Base-by-base conservation (phyloP, 2,113 vertebrate species). In the Oreochromis niloticus region DNA sequence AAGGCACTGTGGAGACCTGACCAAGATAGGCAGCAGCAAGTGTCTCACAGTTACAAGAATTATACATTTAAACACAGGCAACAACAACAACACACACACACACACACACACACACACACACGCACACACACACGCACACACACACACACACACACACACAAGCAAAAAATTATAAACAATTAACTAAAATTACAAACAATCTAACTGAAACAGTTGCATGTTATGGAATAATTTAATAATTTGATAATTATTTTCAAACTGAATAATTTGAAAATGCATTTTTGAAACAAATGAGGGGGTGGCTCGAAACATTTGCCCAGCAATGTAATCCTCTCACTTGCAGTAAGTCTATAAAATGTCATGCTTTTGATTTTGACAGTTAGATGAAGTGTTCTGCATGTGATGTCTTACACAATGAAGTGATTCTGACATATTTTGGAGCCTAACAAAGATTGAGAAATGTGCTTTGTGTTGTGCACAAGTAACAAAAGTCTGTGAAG, bases 101-200 rank as follows among this genome's bases (percentile, higher is more conserved):
- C 6, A 12, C n/a, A 13, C 3, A 4, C 3, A 22, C 0, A 55
- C 4, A 13, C 7, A 8, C 3, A 3, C 11, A 6, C n/a, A 13
- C 3, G 3, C 3, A 22, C 0, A 55, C 4, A 13, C 7, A 8
- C 3, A 3, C 11, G 3, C 9, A 19, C 17, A 52, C 19, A 10
- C 9, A 55, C 6, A 12, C n/a, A 13, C 3, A 4, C 3, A 22
- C 0, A 55, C 4, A 13, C 7, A 8, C 3, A 3, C 11, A 6
- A n/a, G n/a, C n/a, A 57, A 8, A 57, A 30, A 27, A 0, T 1
- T 5, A 57, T 32, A 61, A 32, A 61, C 14, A 17, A 10, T 17
- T 34, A 34, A 17, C 34, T 34, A 61, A 32, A 32, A 34, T 17
- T 17, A 57, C 30, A 3, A 61, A 2, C 57, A 61, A 61, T 32